phyloP scores from a whole-genome alignment of 1,140 invertebrate species.

The Caligus rogercresseyi region DNA sequence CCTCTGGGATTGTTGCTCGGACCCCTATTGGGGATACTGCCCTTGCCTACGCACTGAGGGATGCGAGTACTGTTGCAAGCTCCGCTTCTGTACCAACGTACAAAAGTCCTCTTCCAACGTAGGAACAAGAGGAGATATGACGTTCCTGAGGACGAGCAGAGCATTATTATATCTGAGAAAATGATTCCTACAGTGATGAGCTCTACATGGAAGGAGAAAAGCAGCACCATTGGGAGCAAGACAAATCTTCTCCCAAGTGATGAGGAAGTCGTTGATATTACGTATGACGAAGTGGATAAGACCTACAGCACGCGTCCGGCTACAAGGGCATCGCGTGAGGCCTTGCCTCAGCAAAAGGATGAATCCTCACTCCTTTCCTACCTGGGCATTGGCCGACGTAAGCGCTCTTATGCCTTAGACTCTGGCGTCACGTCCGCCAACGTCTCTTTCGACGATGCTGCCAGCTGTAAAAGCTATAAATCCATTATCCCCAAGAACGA shows the following conservation, averaged over 20 bases:
- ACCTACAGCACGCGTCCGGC: background rate
- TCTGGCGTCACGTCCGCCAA: background rate
- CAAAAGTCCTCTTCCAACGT: background rate
- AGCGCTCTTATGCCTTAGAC: background rate
- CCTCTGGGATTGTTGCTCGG: slow-evolving; percentile 7
- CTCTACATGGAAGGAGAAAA: background rate
- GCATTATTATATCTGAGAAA: background rate
- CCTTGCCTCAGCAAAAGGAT: background rate
- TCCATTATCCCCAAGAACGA: background rate
- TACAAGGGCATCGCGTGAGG: background rate
- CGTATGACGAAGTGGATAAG: background rate
- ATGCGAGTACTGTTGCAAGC: background rate
- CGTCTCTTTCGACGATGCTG: background rate
- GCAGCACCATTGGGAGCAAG: too few species aligned
- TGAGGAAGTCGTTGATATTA: too few species aligned
- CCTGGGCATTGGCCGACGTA: background rate
- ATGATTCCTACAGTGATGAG: background rate
- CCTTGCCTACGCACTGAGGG: background rate
- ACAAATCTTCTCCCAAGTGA: too few species aligned
- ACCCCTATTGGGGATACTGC: slow-evolving; percentile 11
- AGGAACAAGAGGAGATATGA: background rate
- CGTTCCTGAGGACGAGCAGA: background rate
- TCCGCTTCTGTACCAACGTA: background rate
- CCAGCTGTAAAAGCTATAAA: background rate
- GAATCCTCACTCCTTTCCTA: background rate